Percentiles rank a stretch among this genome's conserved stretches.
These are phyloP conservation scores for Eptatretus burgeri DNA, from an alignment of 2,113 vertebrate species.

Conservation along the genomic window DNA sequence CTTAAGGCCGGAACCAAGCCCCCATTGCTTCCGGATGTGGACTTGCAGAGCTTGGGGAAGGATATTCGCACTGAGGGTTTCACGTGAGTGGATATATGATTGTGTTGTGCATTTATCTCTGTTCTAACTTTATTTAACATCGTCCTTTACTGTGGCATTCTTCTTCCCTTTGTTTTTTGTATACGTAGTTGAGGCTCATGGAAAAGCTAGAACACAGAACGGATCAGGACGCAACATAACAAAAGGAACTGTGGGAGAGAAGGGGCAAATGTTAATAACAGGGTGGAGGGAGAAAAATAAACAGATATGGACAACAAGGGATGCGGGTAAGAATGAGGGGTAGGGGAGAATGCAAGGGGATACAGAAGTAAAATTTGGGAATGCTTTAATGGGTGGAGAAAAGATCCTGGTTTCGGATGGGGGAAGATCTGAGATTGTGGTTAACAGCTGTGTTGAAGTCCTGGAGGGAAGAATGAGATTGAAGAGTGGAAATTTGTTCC, in stretches of 20 bases:
- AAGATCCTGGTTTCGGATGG: no score
- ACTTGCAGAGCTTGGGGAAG: constrained; percentile 32
- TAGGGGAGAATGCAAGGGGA: no score
- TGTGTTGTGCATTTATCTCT: not conserved
- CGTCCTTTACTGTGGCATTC: not conserved
- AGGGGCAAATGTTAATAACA: not conserved
- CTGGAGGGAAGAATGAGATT: no score
- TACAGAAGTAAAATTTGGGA: no score
- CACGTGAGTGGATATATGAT: constrained; percentile 29
- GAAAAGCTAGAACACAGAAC: not conserved
- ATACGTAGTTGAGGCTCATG: not conserved
- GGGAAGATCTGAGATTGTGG: no score
- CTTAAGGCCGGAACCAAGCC: constrained; percentile 17
- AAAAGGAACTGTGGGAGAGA: not conserved
- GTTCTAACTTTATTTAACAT: not conserved
- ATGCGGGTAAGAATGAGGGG: no score
- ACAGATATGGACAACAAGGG: no score
- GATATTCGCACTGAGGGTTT: constrained; percentile 39
- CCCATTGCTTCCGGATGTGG: constrained; percentile 30
- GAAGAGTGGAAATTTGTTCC: no score
- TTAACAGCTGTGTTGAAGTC: no score
- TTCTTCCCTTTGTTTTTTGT: not conserved
- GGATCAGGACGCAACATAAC: not conserved
- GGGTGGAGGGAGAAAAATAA: no score
- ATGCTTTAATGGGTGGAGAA: no score